Evolutionary conservation across 2,113 vertebrate species (phyloP), one percentile per base, ranked within the genome.

Genomic region (Emydura subglobosa): DNA sequence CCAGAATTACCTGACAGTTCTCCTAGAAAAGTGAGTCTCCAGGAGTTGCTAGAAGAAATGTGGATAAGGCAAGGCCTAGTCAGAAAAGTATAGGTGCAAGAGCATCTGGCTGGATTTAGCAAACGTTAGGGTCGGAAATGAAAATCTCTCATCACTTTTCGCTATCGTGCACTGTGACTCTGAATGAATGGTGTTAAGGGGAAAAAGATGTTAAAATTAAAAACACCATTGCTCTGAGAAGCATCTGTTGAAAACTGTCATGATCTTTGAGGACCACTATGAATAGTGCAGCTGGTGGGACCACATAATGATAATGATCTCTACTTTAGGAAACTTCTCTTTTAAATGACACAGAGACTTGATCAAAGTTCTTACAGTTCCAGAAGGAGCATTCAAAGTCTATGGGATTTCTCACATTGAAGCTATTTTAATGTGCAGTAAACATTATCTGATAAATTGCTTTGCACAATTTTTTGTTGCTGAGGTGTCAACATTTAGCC

Each of bases 371-470:
- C 61, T 92, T 92, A 7, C 72, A 61, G 87, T 22, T 95, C 39
- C 61, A 9, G 34, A 12, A 34, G 9, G 85, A 92, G 54, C 39
- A n/a, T 86, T 82, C 1, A 7, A 59, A 34, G 65, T 31, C 4
- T 88, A 87, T 94, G 90, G 72, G 57, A 87, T 50, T 95, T 96
- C n/a, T 79, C 34, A 34, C 82, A 11, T 7, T 83, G 54, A 86
- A 95, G 68, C 29, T 88, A 68, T 89, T 76, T 42, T 44, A 49
- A 78, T 53, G 19, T 57, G 93, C 25, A 50, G 49, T 10, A 61
- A 86, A 91, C 93, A 74, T 25, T 0, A 84, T 87, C 74, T 65
- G 24, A 78, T 78, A 47, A 78, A 78, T 25, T 29, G 13, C 25
- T 27, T 78, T 78, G 44, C n/a, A 39, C n/a, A 47, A 6, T 78